Conservation (phyloP, 2,888 invertebrate species). For the Anodontia alba region DNA sequence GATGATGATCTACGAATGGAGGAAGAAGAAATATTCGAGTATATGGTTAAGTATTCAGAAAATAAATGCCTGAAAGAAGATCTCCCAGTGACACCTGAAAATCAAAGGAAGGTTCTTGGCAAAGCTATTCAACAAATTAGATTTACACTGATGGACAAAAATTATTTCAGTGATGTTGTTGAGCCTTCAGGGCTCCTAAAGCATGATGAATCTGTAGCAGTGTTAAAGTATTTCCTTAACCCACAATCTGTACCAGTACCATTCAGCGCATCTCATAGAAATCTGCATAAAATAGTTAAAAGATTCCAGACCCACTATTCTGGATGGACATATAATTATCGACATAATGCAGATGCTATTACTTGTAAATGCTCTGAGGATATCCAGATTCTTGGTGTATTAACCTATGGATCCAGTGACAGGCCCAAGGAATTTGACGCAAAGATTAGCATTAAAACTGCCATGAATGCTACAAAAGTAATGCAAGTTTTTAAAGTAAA, state of each 20-base stretch:
- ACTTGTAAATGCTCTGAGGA: conserved; percentile 35
- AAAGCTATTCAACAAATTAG: conserved; percentile 57
- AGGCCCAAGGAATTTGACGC: conserved; percentile 32
- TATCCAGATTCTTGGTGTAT: conserved; percentile 40
- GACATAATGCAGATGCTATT: conserved; percentile 49
- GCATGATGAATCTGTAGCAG: conserved; percentile 79
- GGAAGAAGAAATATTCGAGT: conserved; percentile 64
- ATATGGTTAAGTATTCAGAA: conserved; percentile 54
- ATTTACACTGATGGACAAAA: conserved; percentile 58
- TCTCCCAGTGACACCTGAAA: conserved; percentile 46
- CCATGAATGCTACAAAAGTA: not conserved
- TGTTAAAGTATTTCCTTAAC: conserved; percentile 49
- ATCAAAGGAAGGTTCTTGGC: conserved; percentile 45
- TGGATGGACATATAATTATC: conserved; percentile 49
- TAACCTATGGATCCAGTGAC: conserved; percentile 43
- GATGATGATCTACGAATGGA: conserved; percentile 53
- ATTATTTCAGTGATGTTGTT: conserved; percentile 55
- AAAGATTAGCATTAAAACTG: conserved; percentile 24
- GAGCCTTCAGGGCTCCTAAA: conserved; percentile 51
- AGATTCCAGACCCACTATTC: conserved; percentile 35
- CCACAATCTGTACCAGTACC: not conserved
- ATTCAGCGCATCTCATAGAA: conserved; percentile 40
- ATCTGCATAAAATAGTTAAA: conserved; percentile 22
- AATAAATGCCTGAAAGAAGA: conserved; percentile 50
- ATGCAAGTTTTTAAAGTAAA: conserved; percentile 5